Evolutionary conservation across 2,113 vertebrate genomes (phyloP), one percentile per base, ranked within the genome.

Genomic region (Anoplopoma fimbria): DNA sequence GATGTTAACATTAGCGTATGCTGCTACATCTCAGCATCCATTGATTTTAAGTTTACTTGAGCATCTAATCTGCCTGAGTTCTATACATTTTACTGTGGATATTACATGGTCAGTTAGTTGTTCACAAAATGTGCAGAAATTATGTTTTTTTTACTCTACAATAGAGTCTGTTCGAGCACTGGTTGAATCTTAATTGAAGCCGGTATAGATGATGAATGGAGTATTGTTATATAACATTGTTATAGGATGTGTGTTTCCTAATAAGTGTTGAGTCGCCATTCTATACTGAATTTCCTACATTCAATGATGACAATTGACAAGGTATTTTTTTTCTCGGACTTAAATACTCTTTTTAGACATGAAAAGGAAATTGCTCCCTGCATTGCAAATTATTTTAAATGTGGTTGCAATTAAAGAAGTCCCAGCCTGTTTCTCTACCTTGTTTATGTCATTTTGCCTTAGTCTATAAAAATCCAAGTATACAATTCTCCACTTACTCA

Each of bases 391-490:
- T 63, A 15, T 77, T 70, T 72, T 38, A 40, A 88, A 91, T 84
- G 49, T 89, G 83, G 81, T 34, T 55, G 65, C 71, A 87, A 87
- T 89, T 87, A 83, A n/a, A 65, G 49, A 19, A 62, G 36, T 79
- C 76, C 38, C 51, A 15, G 79, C 27, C 45, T 49, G 62, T 82
- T 92, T 81, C 42, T 64, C 51, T 55, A 47, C 34, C 77, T 67
- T 70, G 76, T 83, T 83, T 69, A 72, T 76, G 79, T 61, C 69
- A 40, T 85, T 83, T 77, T 68, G 27, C 27, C 25, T 34, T 33
- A 57, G 64, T 81, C 68, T 33, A 75, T 84, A 85, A 80, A 73
- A 78, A 45, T n/a, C 55, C 33, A 25, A 78, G 38, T 61, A 82
- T 75, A 74, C 76, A 84, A 69, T 40, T 27, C 73, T 49, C 51